Base-by-base conservation (phyloP, 1,140 invertebrate species). In the Diachasmimorpha longicaudata region DNA sequence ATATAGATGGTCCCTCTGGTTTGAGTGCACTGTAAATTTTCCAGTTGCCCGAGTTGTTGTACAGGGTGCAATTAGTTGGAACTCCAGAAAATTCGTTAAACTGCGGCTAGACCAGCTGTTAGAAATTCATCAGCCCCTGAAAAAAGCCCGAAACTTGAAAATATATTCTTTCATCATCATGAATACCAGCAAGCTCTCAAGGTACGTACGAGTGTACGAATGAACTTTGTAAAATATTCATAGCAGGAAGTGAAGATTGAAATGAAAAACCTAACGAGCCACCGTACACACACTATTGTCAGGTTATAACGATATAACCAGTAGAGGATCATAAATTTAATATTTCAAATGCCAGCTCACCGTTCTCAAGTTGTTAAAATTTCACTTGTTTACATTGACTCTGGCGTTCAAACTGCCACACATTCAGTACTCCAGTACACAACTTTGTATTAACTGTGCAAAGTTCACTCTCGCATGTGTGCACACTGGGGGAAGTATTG, bases 51-150 rank as follows among this genome's bases (percentile, higher is more conserved):
- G 58, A 63, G 58, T 63, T 63, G 36, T 63, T 67, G 39, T 39
- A 9, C 37, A 31, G 46, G 78, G 78, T 78, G 80, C 82, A 85
- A 85, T 85, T 84, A 85, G 83, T 63, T 77, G 80, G 79, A 80
- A 82, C 79, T 82, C 76, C 75, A 79, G 79, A 77, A n/a, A 80
- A 79, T 74, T 82, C 79, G 44, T 69, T 63, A 39, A 72, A 42
- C 70, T 67, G 25, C 72, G 52, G 37, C 71, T 58, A 42, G 69
- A 74, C 48, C 37, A 42, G 16, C 42, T 70, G 37, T 58, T 68
- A 16, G 37, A 63, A 48, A 70, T 70, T 75, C 73, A 46, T 44
- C 58, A 63, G 58, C 58, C 19, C 19, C 14, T n/a, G n/a, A 13
- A 63, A 52, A 52, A 52, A 52, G 48, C 48, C 5, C 16, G 1